Evolutionary conservation across 1,140 invertebrate genomes (phyloP).

Genomic region (Zaprionus capensis): DNA sequence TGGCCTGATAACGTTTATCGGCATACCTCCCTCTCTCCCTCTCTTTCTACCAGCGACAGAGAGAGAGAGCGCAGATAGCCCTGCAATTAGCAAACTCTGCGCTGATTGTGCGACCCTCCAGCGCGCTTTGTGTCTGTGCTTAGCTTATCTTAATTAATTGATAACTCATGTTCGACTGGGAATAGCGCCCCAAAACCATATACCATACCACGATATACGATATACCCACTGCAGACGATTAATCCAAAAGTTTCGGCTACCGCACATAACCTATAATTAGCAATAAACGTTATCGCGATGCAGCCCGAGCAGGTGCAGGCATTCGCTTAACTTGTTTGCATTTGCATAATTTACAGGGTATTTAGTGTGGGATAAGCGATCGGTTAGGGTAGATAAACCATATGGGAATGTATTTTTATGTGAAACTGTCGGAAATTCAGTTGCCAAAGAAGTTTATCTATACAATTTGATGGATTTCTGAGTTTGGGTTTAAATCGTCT

Average conservation of each 20-base stretch:
- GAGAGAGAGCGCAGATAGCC: neutral
- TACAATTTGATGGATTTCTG: neutral
- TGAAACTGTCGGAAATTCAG: neutral
- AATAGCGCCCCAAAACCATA: neutral
- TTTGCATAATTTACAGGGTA: constrained; percentile 9
- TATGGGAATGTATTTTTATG: neutral
- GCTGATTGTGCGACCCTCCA: constrained; percentile 8
- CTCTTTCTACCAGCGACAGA: neutral
- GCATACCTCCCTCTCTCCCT: constrained; percentile 5
- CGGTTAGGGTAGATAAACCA: neutral
- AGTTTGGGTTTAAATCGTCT: neutral
- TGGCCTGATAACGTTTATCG: constrained; percentile 77
- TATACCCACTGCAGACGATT: neutral
- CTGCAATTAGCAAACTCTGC: constrained; percentile 12
- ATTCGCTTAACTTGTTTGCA: neutral
- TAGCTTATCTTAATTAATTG: constrained; percentile 7
- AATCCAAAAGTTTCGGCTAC: constrained; percentile 26
- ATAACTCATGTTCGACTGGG: constrained; percentile 4
- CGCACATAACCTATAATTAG: constrained; percentile 30
- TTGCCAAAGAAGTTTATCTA: neutral
- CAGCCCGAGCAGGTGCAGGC: neutral
- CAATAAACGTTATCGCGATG: constrained; percentile 34
- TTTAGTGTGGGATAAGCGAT: neutral
- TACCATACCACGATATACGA: neutral
- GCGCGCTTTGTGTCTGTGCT: neutral